Percentiles rank a stretch among this genome's conserved stretches.
Conservation (phyloP, 23 tunicate genomes). For the Pegea sp. region DNA sequence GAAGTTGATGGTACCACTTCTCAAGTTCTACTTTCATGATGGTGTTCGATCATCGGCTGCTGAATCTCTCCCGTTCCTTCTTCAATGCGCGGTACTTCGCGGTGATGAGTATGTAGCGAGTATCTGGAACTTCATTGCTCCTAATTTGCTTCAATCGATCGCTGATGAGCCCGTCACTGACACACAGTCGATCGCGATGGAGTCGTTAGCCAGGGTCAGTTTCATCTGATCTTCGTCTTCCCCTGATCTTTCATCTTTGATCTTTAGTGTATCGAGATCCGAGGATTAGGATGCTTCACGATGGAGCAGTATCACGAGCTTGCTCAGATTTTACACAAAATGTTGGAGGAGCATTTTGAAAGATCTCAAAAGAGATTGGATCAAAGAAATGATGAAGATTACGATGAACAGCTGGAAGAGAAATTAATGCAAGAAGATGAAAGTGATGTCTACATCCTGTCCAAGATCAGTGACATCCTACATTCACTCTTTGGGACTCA, state of each 20-base stretch:
- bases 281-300: conserved; percentile 57
- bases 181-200: conserved; percentile 47
- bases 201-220: conserved; percentile 55
- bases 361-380: conserved; percentile 53
- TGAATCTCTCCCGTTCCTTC: conserved; percentile 50
- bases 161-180: conserved; percentile 67
- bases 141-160: conserved; percentile 41
- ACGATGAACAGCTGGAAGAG: conserved; percentile 98
- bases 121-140: conserved; percentile 66
- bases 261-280: conserved; percentile 75
- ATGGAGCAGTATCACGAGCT: conserved; percentile 65
- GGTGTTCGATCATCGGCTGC: conserved; percentile 88
- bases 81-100: conserved; percentile 56
- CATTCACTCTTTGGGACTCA: conserved; percentile 69
- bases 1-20: conserved; percentile 95
- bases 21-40: conserved; percentile 98
- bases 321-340: conserved; percentile 16
- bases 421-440: conserved; percentile 74
- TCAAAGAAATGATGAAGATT: conserved; percentile 90
- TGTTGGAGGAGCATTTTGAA: conserved; percentile 83
- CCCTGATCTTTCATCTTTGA: too few relatives aligned
- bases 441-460: conserved; percentile 68
- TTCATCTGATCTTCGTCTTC: background rate
- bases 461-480: conserved; percentile 73
- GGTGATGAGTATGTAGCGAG: conserved; percentile 72